Evolutionary conservation across 2,888 invertebrate species (phyloP), one percentile per base, ranked within the genome.

Genomic region (Tenthredo livida): DNA sequence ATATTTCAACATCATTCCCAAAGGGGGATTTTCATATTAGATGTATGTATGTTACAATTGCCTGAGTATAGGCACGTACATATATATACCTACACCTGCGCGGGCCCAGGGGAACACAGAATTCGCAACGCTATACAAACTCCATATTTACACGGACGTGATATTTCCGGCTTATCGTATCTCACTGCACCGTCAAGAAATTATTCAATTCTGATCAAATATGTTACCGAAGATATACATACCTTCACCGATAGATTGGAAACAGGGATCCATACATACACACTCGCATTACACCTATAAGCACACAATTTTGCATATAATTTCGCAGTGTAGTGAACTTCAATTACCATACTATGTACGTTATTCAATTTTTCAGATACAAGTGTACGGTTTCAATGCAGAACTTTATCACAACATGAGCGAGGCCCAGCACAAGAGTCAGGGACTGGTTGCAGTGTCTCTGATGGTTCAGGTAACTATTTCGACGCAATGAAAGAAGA

Each of bases 351-450:
- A n/a, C n/a, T n/a, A n/a, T n/a, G n/a, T n/a, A 40, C 0, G 1
- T 5, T 67, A 50, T 17, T 47, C 83, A 70, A 83, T 70, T 58
- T 77, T 94, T 75, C 95, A 99, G 99, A 97, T 99, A 90, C 99
- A 99, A 94, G 95, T 99, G 85, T 98, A 98, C 90, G 99, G 99
- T 1, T 99, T 98, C 95, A 99, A 99, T 94, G 97, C 98, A 88
- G 99, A 99, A 93, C 95, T 99, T 84, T 99, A 99, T 94, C 97
- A 97, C 93, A 99, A 99, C 93, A 97, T 98, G 97, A 97, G 98
- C 43, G 98, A 98, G 93, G 99, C 99, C 6, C 97, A 97, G 91
- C 97, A 98, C 93, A 98, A 98, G 93, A 98, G 99, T n/a, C 98
- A 99, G 92, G 99, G 99, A 86, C 96, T 99, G 88, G 98, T 99